These are phyloP conservation scores for Platerodrilus igneus DNA, from an alignment of 2,888 invertebrate genomes.

Conservation along the genomic window DNA sequence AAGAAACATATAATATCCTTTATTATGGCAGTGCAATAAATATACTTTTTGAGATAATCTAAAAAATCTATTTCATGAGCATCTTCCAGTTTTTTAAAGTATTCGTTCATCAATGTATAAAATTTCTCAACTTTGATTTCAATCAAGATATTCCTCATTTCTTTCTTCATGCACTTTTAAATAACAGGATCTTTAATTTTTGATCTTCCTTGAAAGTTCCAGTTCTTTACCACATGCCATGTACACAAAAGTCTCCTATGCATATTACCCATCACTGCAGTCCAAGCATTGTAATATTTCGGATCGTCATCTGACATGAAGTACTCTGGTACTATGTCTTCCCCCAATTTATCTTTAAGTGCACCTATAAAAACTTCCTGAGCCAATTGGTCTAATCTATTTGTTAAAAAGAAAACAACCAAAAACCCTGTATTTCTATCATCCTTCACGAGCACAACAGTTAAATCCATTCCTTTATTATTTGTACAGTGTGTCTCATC, in stretches of 20 bases:
- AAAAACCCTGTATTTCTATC: conserved; percentile 12
- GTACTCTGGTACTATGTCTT: conserved; percentile 18
- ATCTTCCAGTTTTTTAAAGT: conserved; percentile 24
- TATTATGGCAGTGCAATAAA: neutral
- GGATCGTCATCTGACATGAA: conserved; percentile 26
- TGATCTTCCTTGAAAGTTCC: no score
- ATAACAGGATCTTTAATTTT: no score
- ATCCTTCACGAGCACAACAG: no score
- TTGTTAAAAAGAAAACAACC: conserved; percentile 9
- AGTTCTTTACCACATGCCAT: conserved; percentile 29
- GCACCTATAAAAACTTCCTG: conserved; percentile 19
- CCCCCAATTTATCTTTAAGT: conserved; percentile 15
- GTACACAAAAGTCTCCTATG: conserved; percentile 25
- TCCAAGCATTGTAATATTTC: conserved; percentile 24
- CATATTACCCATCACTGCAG: neutral
- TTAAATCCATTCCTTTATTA: no score
- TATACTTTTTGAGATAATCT: conserved; percentile 24
- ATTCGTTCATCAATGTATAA: conserved; percentile 14
- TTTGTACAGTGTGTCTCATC: conserved; percentile 13
- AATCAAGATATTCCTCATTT: conserved; percentile 25
- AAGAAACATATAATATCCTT: neutral
- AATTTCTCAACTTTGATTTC: conserved; percentile 21
- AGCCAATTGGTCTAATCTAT: conserved; percentile 10
- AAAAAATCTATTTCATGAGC: conserved; percentile 23
- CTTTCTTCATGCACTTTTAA: conserved; percentile 18